Base-by-base conservation (phyloP, 2,797 vertebrate genomes). In the Spheniscus humboldti region DNA sequence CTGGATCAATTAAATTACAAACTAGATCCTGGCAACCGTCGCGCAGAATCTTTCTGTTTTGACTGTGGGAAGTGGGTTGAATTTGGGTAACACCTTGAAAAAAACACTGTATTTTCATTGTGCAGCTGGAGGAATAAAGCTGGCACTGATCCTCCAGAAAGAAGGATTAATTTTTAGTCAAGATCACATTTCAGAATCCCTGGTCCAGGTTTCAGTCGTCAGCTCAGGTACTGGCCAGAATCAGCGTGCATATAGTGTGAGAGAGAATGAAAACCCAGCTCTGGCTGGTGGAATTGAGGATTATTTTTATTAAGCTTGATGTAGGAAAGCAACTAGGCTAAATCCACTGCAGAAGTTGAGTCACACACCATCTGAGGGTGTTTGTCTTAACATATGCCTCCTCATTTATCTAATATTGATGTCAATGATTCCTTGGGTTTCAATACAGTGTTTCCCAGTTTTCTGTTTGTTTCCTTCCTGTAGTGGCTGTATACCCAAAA, bases 371-470 rank as follows among this genome's bases (percentile, higher is more conserved):
- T 96, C 90, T 95, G 95, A 96, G 95, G 41, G 77, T 91, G 90
- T 93, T 95, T 96, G 84, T 88, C 64, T 96, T 92, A 94, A 96
- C 93, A 96, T 94, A 92, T 94, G 93, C 88, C 88, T 95, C 93
- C 74, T 92, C 59, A 39, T 94, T 94, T 94, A 69, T 76, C 88
- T 89, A 79, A 62, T 89, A 94, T 94, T 91, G 78, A 85, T 96
- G 93, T 88, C 91, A 94, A 56, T 0, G 12, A 92, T 96, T 94
- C 92, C 78, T 63, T 90, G 81, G 67, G 68, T 88, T 95, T 95
- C 18, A 10, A 78, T 87, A 68, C 55, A 39, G 56, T 64, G 45
- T 90, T 94, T 96, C 92, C 92, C 95, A 90, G 88, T 88, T 96
- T 94, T 87, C 81, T 87, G 71, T 94, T 96, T 95, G 88, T 92